Evolutionary conservation across 2,113 vertebrate species (phyloP), one percentile per base, ranked within the genome.

Genomic region (Theropithecus gelada): DNA sequence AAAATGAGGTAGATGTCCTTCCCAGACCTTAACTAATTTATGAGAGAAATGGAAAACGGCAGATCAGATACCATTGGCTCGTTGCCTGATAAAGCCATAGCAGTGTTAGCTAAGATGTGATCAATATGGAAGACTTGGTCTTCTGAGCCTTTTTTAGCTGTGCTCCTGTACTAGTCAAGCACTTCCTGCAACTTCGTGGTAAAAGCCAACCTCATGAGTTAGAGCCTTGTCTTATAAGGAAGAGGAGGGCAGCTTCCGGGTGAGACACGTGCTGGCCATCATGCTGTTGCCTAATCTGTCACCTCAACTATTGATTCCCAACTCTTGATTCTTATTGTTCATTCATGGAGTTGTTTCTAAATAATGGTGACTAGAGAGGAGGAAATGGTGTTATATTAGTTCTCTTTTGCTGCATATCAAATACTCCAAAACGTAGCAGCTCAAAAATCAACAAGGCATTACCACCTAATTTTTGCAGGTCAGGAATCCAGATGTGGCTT

Each of bases 11-110:
- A 45, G 96, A 94, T 18, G 9, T 82, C 50, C 70, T 95, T 98
- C 32, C 38, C 13, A 94, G 84, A 2, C 30, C 76, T 83, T 98
- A 86, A 98, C 79, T 98, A 97, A 98, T 98, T 98, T 97, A 98
- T 98, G 85, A 89, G 94, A 88, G 1, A 4, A 93, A 93, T 64
- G 85, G 64, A 90, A 94, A 64, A 45, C 17, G 20, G 52, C 23
- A 35, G 94, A 94, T 97, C 78, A 93, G 64, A 75, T 98, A 57
- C 88, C 52, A 1, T 48, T 97, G 97, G 92, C 85, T 52, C 75
- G 61, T 90, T 90, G 86, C 86, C 97, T 87, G 8, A 83, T 2
- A 84, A 80, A 76, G 11, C 61, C 96, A 10, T 90, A 87, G 27
- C 43, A 72, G 9, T 96, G 80, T 93, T 96, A 98, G 76, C 66